Base-by-base conservation (phyloP, 1,140 invertebrate genomes). In the Pachyrhynchus sulphureomaculatus region DNA sequence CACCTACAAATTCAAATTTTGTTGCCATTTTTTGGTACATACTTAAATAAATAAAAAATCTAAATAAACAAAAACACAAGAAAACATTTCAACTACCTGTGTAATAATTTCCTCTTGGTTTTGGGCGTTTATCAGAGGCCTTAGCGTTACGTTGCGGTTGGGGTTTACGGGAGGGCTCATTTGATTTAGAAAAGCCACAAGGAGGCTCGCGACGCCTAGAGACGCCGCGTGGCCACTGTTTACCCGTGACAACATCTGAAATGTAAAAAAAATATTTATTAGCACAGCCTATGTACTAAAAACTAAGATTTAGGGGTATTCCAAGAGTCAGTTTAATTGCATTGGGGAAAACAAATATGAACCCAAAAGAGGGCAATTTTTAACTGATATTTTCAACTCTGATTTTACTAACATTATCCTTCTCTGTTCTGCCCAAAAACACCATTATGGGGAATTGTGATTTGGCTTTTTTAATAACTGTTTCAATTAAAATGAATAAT, bases 41-140 rank as follows among this genome's bases (percentile, higher is more conserved):
- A n/a, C 17, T 42, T 10, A 10, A 13, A 9, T 42, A 0, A 17
- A 42, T n/a, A 39, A 41, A n/a, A n/a, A n/a, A n/a, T n/a, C n/a
- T n/a, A n/a, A n/a, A n/a, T n/a, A n/a, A n/a, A n/a, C n/a, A n/a
- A n/a, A n/a, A n/a, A n/a, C n/a, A n/a, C n/a, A n/a, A n/a, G n/a
- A 32, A 48, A 37, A 37, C 13, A 29, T 3, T 42, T 18, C 26
- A n/a, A n/a, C 10, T 23, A 70, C 71, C 75, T 39, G 63, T 39
- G 81, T 81, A 76, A 80, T 82, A 78, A 71, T 80, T 71, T 78
- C 87, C 84, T 77, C 88, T 83, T 78, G 87, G 80, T 77, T 82
- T 83, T 73, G 89, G 87, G 79, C 88, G 84, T 80, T 90, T 91
- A 77, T 90, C 89, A 78, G 82, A 78, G 75, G 77, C 78, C 76